Base-by-base conservation (phyloP, 2,113 vertebrate genomes). In the Aix galericulata region DNA sequence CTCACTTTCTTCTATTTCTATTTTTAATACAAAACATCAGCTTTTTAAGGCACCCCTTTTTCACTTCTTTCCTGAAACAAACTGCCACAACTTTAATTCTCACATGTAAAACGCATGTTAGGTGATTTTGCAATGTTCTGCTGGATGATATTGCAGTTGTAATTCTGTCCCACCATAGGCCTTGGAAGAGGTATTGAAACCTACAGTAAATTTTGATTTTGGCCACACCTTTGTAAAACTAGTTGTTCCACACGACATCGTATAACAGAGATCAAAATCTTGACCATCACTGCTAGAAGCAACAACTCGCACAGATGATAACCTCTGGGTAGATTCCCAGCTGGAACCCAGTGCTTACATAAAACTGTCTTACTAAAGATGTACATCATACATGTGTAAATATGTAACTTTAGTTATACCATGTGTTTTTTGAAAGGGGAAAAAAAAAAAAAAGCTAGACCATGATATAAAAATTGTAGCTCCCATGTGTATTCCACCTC, bases 171-270 rank as follows among this genome's bases (percentile, higher is more conserved):
- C 56, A n/a, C 13, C 25, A 8, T 6, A 7, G 50, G 74, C 46
- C 48, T 68, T 62, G 55, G 53, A 80, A 90, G 48, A 14, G 26
- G 20, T 22, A 38, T 42, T 14, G 88, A 92, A 94, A 92, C 91
- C 86, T 27, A 15, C 34, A 38, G 56, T 9, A 13, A 81, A 72
- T 82, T 93, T 91, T 93, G 1, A 93, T 93, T 89, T 91, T 76
- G 13, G 86, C 85, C 94, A 86, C 86, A 34, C 88, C 94, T 95
- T 78, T 82, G 95, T 40, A 91, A 88, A 97, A 96, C 94, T 71
- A 56, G 93, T 95, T 94, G 66, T 85, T 74, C 93, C 91, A 18
- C 75, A 86, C 75, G 72, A 66, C 88, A 88, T 64, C 5, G 0
- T 86, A 26, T n/a, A 90, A 44, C 26, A 78, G 68, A 95, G 94